These are phyloP conservation scores for Gymnothorax javanicus DNA, from an alignment of 2,797 vertebrate species.

Conservation along the genomic window DNA sequence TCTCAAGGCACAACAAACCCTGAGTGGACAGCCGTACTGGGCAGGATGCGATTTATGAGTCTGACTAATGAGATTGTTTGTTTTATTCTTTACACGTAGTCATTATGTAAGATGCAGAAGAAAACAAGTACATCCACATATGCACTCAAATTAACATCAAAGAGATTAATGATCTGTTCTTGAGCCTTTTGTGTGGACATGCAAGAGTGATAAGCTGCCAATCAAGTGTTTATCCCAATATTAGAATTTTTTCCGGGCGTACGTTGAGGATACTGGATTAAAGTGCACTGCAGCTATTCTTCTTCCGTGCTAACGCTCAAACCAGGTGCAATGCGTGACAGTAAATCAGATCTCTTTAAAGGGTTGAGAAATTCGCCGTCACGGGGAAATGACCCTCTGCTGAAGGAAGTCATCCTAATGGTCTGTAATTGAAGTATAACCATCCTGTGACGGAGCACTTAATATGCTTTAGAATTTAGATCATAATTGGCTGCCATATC, in stretches of 20 bases:
- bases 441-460: not conserved
- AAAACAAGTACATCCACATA: constrained; percentile 6
- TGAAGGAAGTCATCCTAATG: not conserved
- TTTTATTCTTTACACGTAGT: constrained; percentile 24
- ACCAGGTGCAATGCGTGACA: not conserved
- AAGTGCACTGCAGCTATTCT: not conserved
- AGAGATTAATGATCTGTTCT: constrained; percentile 5
- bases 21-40: not conserved
- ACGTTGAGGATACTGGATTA: not conserved
- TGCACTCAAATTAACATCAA: not conserved
- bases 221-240: not conserved
- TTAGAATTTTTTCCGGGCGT: not conserved
- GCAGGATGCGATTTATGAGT: constrained; percentile 21
- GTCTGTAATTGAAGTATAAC: not conserved
- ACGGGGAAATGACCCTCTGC: not conserved
- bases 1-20: constrained; percentile 26
- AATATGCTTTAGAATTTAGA: not conserved
- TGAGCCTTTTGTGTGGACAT: not conserved
- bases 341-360: not conserved
- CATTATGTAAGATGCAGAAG: not conserved
- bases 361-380: not conserved
- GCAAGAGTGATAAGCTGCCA: not conserved
- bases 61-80: constrained; percentile 29
- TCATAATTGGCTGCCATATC: not conserved
- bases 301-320: not conserved